Base-by-base conservation (phyloP, 2,113 vertebrate species). In the Hippoglossus stenolepis region DNA sequence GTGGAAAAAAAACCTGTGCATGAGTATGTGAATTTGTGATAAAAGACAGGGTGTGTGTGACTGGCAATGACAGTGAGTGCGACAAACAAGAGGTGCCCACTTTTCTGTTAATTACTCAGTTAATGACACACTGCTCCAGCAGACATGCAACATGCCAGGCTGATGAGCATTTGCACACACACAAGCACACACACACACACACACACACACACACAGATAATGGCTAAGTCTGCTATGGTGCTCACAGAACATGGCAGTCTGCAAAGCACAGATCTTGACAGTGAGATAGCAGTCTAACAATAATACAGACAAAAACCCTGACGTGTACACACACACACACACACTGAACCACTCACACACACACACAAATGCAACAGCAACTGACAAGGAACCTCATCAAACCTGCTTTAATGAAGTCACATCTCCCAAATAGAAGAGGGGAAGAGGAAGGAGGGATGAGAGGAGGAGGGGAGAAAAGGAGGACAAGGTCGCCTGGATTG, bases 401-500 rank as follows among this genome's bases (percentile, higher is more conserved):
- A 89, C 76, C 66, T 65, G 85, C 84, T 88, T 90, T 91, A 93
- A 93, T 92, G 92, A 91, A 92, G 92, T 92, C 87, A 88, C 90
- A 89, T 90, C 85, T 80, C 69, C 80, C 66, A 90, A 92, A 92
- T 60, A 89, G 88, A 88, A 86, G 70, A 79, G 69, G 58, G 77
- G 74, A 87, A 75, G 63, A 88, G 40, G 40, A 86, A 87, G 58
- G 66, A 71, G 73, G 58, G 82, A 83, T 75, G 87, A 84, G 77
- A 84, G 47, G 70, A 85, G 80, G 87, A 88, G 75, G 87, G 64
- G 73, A 89, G 82, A 62, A 86, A 83, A 89, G 84, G 89, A 90
- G 89, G 91, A 90, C 90, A 93, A 93, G 92, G 90, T 92, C 89
- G 73, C 82, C 79, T 78, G 77, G 91, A 93, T 93, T 93, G 92